phyloP scores from a whole-genome alignment of 2,797 vertebrate genomes.

The Lindbergichthys nudifrons region DNA sequence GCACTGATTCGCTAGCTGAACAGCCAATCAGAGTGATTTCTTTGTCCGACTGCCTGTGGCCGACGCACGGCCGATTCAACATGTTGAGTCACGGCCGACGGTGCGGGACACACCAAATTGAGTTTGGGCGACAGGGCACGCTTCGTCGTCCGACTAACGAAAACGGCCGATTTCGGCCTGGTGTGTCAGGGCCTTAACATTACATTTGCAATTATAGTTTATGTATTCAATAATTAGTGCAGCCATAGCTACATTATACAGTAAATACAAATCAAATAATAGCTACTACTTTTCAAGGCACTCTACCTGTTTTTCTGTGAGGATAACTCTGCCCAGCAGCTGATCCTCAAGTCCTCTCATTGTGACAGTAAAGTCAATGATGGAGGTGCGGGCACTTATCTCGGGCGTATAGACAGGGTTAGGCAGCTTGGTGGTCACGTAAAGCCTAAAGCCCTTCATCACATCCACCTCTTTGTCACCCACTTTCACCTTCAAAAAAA shows the following conservation, averaged over 20 bases:
- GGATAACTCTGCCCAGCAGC: slow-evolving; percentile 94
- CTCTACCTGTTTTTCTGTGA: slow-evolving; percentile 93
- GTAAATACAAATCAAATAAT: neutral
- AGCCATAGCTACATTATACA: neutral
- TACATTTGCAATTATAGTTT: neutral
- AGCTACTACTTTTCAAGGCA: neutral
- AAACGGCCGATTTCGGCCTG: too few relatives aligned
- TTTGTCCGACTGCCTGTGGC: too few relatives aligned
- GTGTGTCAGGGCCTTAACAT: too few relatives aligned
- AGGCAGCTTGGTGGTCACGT: slow-evolving; percentile 93
- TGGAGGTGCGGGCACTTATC: slow-evolving; percentile 93
- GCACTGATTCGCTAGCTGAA: too few relatives aligned
- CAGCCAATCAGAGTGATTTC: too few relatives aligned
- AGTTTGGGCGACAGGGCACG: too few relatives aligned
- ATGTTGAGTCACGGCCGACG: too few relatives aligned
- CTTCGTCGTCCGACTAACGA: too few relatives aligned
- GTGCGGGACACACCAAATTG: too few relatives aligned
- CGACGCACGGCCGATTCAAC: too few relatives aligned
- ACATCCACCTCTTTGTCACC: slow-evolving; percentile 97
- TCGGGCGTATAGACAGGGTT: slow-evolving; percentile 96
- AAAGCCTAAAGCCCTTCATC: slow-evolving; percentile 93
- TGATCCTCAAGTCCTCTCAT: slow-evolving; percentile 97
- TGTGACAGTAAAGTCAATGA: slow-evolving; percentile 98
- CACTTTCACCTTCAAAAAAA: slow-evolving; percentile 90
- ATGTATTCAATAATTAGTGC: neutral